A percentile compares a stretch with the other conserved stretches of the same genome.
These are phyloP conservation scores for Paralinhomoeus sp. DNA, from an alignment of 2,888 invertebrate genomes.

Conservation along the genomic window DNA sequence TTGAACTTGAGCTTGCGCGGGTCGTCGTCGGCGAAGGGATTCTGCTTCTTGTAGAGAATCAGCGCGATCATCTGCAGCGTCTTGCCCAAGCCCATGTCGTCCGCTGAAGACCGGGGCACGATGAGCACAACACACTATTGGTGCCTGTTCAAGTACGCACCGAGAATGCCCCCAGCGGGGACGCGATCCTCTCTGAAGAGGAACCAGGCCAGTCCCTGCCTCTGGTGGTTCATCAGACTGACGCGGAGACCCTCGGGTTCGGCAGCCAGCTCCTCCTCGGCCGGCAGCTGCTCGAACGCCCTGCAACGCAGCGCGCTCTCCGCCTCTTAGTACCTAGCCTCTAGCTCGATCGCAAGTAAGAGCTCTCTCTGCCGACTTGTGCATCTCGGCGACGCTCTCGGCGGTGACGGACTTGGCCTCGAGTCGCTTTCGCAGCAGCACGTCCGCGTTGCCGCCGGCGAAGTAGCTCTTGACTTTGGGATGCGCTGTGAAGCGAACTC, in stretches of 20 bases:
- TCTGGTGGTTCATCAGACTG: slow-evolving; percentile 53
- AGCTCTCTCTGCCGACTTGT: no score
- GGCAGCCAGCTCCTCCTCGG: slow-evolving; percentile 1
- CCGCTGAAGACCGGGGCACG: slow-evolving; percentile 22
- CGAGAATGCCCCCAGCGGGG: slow-evolving; percentile 64
- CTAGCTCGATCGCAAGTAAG: no score
- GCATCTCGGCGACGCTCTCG: no score
- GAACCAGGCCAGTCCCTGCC: slow-evolving; percentile 63
- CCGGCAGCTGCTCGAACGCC: background rate
- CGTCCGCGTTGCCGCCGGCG: no score
- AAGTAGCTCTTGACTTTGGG: no score
- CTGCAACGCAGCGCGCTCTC: slow-evolving; percentile 7
- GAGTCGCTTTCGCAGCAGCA: no score
- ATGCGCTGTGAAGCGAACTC: no score
- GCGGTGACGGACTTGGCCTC: no score
- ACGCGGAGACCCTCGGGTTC: slow-evolving; percentile 3
- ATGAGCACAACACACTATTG: background rate
- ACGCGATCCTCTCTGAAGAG: slow-evolving; percentile 54
- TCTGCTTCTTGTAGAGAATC: slow-evolving; percentile 25
- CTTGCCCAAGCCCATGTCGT: slow-evolving; percentile 35
- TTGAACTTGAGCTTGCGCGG: no score
- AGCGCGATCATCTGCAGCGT: slow-evolving; percentile 32
- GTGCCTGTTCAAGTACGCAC: slow-evolving; percentile 27
- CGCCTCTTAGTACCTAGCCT: no score
- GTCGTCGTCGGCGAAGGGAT: background rate